Percentiles rank a stretch among this genome's conserved stretches.
phyloP scores from a whole-genome alignment of 1,140 invertebrate species.

The Drosophila suzukii region DNA sequence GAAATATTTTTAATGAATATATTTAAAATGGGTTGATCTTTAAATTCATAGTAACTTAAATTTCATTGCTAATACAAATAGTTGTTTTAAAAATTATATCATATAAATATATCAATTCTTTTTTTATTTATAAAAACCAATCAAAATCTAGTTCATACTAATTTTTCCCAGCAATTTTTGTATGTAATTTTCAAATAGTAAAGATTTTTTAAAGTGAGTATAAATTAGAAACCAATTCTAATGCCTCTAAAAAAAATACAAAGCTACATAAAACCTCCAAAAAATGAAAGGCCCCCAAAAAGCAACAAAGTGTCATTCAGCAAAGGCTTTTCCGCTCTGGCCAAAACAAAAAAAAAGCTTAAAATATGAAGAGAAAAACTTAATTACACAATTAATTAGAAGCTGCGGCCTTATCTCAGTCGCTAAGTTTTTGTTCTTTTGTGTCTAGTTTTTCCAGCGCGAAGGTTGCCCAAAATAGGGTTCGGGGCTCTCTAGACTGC shows the following conservation, averaged over 20 bases:
- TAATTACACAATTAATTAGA: slow-evolving; percentile 76
- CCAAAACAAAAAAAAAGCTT: slow-evolving; percentile 16
- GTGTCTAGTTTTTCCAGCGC: slow-evolving; percentile 28
- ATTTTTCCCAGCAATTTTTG: no score
- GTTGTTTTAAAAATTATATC: no score
- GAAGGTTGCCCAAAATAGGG: slow-evolving; percentile 63
- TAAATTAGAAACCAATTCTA: neutral
- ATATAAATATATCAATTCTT: no score
- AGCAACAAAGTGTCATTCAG: slow-evolving; percentile 42
- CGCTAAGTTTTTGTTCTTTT: slow-evolving; percentile 27
- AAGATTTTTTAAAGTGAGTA: neutral
- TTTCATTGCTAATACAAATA: no score
- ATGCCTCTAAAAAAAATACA: slow-evolving; percentile 11
- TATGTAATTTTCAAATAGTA: no score
- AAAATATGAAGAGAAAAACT: slow-evolving; percentile 44
- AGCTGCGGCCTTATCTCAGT: slow-evolving; percentile 17
- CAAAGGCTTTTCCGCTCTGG: slow-evolving; percentile 56
- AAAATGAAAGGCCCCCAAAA: slow-evolving; percentile 62
- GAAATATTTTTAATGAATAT: no score
- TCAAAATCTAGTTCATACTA: no score
- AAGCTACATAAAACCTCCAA: slow-evolving; percentile 6
- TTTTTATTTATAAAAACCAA: neutral
- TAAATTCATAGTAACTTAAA: no score
- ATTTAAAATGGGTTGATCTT: no score
- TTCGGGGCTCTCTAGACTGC: slow-evolving; percentile 42